A percentile compares a stretch with the other conserved stretches of the same genome.
phyloP scores from a whole-genome alignment of 2,888 invertebrate species.

The Eilema griseolum region DNA sequence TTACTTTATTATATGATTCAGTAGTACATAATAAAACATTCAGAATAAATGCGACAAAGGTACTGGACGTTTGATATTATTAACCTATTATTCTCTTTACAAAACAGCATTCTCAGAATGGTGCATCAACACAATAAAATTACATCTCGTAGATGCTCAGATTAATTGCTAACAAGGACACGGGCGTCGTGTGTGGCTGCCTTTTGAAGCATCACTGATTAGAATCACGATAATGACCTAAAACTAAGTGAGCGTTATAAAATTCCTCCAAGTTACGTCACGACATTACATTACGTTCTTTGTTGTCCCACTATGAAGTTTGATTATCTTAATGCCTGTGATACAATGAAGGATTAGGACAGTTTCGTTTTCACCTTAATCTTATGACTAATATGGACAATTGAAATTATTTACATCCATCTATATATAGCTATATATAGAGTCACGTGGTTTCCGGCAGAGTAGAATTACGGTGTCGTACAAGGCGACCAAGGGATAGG shows the following conservation, averaged over 20 bases:
- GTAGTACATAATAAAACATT: no score
- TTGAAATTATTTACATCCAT: no score
- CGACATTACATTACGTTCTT: conserved; percentile 75
- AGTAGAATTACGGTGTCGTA: no score
- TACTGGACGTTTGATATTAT: conserved; percentile 6
- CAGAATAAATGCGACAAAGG: neutral
- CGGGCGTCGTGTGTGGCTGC: conserved; percentile 80
- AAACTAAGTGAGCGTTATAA: conserved; percentile 74
- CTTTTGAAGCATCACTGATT: conserved; percentile 77
- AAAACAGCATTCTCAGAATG: conserved; percentile 35
- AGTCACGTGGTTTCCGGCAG: no score
- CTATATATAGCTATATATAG: no score
- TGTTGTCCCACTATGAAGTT: conserved; percentile 61
- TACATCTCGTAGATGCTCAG: conserved; percentile 62
- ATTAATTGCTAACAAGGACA: conserved; percentile 78
- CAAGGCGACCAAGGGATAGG: no score
- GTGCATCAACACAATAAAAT: conserved; percentile 55
- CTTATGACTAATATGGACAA: no score
- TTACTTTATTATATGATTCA: no score
- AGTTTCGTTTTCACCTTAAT: conserved; percentile 65
- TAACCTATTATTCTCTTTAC: conserved; percentile 18
- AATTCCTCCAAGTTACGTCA: conserved; percentile 77
- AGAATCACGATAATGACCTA: conserved; percentile 78
- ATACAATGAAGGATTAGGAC: conserved; percentile 71
- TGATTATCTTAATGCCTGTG: conserved; percentile 80